Base-by-base conservation (phyloP, 1,140 invertebrate genomes). In the Pseudomyrmex dendroicus region DNA sequence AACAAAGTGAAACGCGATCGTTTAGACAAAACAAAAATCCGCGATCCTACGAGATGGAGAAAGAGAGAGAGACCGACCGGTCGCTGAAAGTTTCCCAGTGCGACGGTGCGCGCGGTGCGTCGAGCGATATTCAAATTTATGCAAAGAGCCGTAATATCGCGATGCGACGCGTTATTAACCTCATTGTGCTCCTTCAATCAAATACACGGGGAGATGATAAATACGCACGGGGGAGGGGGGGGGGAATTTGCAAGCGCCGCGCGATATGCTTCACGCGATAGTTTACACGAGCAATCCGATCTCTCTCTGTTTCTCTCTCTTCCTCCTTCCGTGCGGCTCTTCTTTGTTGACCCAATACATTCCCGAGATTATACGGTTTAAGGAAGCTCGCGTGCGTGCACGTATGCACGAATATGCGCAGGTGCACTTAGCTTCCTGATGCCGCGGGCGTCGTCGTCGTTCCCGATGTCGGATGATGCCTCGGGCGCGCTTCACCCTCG, bases 401-500 rank as follows among this genome's bases (percentile, higher is more conserved):
- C 72, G 76, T 66, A 80, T 66, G 76, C 72, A 80, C 72, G 76
- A 66, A 80, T 56, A 80, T 80, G 67, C 52, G 57, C 52, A 50
- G 62, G 35, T 72, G 66, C 44, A 86, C 84, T 83, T 84, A 61
- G 80, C 56, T 67, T 84, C 84, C 73, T 73, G 68, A 70, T 73
- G 67, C 82, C 82, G 59, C 50, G 82, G 57, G 86, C 86, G 77
- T 84, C 35, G 35, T 35, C 35, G 35, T 35, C 73, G 85, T 88
- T 74, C 83, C 68, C 86, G 86, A 85, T 82, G 86, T 85, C 86
- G 84, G 86, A 83, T 87, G 83, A 85, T 73, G 83, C 88, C 87
- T 77, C 76, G 76, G 84, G 68, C 82, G 66, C 64, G 88, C 74
- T 89, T 90, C 90, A 92, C 91, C 91, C 92, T 92, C 91, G 91